These are phyloP conservation scores for Diloba caeruleocephala DNA, from an alignment of 2,888 invertebrate species.

Conservation along the genomic window DNA sequence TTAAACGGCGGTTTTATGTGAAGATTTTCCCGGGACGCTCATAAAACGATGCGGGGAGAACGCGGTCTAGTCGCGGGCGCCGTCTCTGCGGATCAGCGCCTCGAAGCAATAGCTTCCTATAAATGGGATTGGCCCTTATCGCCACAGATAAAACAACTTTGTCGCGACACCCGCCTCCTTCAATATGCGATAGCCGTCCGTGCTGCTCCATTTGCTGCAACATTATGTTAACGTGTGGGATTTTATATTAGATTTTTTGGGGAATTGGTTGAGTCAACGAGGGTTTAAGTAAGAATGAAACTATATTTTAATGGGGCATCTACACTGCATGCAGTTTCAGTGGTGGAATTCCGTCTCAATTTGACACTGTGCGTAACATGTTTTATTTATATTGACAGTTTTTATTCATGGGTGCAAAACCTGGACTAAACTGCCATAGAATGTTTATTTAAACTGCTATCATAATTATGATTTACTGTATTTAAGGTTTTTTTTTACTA, in stretches of 20 bases:
- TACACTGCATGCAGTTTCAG: too few relatives aligned
- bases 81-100: conserved; percentile 55
- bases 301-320: too few relatives aligned
- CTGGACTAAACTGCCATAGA: too few relatives aligned
- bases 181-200: conserved; percentile 72
- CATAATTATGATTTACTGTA: too few relatives aligned
- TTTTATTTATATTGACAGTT: too few relatives aligned
- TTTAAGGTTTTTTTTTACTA: too few relatives aligned
- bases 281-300: too few relatives aligned
- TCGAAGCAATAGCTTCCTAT: conserved; percentile 53
- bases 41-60: conserved; percentile 77
- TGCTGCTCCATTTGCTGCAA: conserved; percentile 77
- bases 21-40: conserved; percentile 68
- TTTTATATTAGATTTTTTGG: conserved; percentile 69
- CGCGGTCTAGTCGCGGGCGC: conserved; percentile 79
- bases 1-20: conserved; percentile 42
- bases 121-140: conserved; percentile 71
- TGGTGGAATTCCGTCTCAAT: too few relatives aligned
- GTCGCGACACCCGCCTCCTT: conserved; percentile 74
- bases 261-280: conserved; percentile 17
- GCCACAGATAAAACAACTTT: conserved; percentile 83
- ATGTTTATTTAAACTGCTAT: too few relatives aligned
- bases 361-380: too few relatives aligned
- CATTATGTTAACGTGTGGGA: conserved; percentile 80
- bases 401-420: too few relatives aligned